phyloP scores from a whole-genome alignment of 2,797 vertebrate genomes.

The Aselliscus stoliczkanus region DNA sequence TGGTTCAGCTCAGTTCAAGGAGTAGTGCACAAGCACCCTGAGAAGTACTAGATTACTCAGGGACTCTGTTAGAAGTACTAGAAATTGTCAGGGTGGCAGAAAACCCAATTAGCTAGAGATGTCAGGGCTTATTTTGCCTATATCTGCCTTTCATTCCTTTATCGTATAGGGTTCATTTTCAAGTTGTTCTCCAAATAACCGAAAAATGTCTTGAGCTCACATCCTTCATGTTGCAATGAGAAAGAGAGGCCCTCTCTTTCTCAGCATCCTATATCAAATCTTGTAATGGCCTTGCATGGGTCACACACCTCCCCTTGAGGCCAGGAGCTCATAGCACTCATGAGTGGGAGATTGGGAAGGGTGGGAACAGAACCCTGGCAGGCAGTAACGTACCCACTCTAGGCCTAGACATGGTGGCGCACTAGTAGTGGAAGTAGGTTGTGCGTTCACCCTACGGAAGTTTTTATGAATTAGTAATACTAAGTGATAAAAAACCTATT shows the following conservation, averaged over 20 bases:
- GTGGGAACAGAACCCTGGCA: background rate
- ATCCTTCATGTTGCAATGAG: background rate
- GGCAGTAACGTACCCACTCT: background rate
- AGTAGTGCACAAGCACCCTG: background rate
- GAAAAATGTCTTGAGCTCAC: background rate
- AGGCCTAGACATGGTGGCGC: rapidly evolving
- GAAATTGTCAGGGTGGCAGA: background rate
- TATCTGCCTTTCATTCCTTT: background rate
- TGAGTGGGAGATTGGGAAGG: background rate
- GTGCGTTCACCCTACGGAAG: background rate
- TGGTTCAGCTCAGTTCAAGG: background rate
- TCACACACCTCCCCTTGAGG: background rate
- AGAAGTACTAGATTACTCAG: background rate
- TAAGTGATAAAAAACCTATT: background rate
- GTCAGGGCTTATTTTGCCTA: background rate
- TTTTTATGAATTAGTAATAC: background rate
- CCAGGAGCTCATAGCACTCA: background rate
- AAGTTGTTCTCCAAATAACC: background rate
- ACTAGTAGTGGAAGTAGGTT: background rate
- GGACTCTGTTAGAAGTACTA: background rate
- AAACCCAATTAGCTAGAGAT: background rate
- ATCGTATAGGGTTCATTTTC: background rate
- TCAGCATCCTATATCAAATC: background rate
- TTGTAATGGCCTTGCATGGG: background rate
- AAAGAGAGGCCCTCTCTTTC: background rate